A percentile compares a stretch with the other conserved stretches of the same genome.
Conservation (phyloP, 2,113 vertebrate species). For the Corythoichthys haematopterus region DNA sequence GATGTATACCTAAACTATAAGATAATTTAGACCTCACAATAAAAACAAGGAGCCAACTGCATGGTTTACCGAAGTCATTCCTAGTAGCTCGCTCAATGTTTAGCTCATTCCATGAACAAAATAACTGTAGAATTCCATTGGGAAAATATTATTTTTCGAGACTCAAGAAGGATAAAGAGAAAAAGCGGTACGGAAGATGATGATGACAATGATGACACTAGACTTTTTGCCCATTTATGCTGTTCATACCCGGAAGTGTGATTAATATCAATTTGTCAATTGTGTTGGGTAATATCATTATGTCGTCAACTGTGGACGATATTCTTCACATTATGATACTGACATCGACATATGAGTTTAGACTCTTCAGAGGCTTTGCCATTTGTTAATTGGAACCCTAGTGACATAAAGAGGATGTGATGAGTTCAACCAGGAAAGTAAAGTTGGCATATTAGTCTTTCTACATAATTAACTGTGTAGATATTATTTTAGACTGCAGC, state of each 20-base stretch:
- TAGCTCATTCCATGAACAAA: not conserved
- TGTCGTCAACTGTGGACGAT: no score
- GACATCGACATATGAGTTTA: not conserved
- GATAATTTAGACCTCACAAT: constrained; percentile 2
- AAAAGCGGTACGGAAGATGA: no score
- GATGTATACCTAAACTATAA: not conserved
- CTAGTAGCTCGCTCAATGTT: not conserved
- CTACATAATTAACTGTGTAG: not conserved
- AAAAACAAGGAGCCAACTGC: not conserved
- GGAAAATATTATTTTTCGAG: not conserved
- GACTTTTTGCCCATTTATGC: no score
- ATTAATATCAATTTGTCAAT: no score
- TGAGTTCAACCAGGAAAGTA: not conserved
- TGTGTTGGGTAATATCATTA: no score
- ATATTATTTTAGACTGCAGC: not conserved
- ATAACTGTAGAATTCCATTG: not conserved
- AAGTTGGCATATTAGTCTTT: not conserved
- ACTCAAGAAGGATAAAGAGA: not conserved
- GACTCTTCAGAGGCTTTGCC: not conserved
- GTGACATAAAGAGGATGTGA: no score
- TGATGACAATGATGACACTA: no score
- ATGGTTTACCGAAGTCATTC: not conserved
- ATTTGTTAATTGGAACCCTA: no score
- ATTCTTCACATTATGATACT: no score
- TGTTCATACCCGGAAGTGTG: no score